Evolutionary conservation across 2,113 vertebrate genomes (phyloP), one percentile per base, ranked within the genome.

Genomic region (Blennius ocellaris): DNA sequence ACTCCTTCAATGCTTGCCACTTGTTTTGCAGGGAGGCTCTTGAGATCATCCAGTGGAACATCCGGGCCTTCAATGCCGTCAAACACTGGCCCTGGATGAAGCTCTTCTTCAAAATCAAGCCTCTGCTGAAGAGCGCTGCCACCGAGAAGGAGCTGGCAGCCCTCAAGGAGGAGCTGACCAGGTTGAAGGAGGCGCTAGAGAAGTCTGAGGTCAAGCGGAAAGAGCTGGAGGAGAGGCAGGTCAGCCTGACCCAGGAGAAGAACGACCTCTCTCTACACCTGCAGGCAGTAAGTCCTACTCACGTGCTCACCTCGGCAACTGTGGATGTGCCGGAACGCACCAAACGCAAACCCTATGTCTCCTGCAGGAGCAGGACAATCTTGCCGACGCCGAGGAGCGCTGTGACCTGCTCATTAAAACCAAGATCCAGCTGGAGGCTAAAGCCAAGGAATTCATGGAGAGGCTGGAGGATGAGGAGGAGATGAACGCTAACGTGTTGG

Each of bases 61-160:
- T 98, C 71, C 93, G 96, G 0, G 95, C 97, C 71, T 98, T 99
- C 87, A 96, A 97, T 0, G 87, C 91, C 0, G 97, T 98, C 69
- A 99, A 98, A 84, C 94, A 98, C 73, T 99, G 97, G 97, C 96
- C 96, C 8, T 98, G 97, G 97, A 98, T 99, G 96, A 97, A 96
- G 77, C 95, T 98, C 15, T 98, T 97, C 89, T 98, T 99, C 84
- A 99, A 97, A 89, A 97, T 99, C 88, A 99, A 99, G 71, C 97
- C 97, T 0, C 84, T 99, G 14, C 90, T 98, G 76, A 96, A 92
- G 82, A 98, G 96, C 0, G 96, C 96, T 0, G 94, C 97, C 89
- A 96, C 94, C 0, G 96, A 98, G 84, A 97, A 98, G 76, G 97
- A 98, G 88, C 90, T 99, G 92, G 86, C 91, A 0, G 87, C 66